phyloP scores from a whole-genome alignment of 64 coral and sea anemone species.

The Montipora cactus region DNA sequence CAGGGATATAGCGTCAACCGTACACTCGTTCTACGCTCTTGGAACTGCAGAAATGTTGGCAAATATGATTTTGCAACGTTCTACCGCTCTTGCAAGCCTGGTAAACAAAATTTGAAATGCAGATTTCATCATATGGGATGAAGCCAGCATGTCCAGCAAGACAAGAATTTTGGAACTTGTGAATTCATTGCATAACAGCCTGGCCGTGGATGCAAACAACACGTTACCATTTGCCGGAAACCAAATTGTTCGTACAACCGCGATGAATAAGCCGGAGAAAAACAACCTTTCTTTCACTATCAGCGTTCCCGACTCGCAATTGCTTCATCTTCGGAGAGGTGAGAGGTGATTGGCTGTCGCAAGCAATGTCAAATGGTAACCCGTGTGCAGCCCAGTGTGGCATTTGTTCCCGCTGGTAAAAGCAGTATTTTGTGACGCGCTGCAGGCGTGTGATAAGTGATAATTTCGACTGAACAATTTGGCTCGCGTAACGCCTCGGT shows the following conservation, averaged over 20 bases:
- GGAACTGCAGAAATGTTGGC: slow-evolving; percentile 32
- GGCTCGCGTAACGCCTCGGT: too few relatives aligned
- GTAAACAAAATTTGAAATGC: background rate
- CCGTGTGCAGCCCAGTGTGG: too few relatives aligned
- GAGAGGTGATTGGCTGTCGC: too few relatives aligned
- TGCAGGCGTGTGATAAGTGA: too few relatives aligned
- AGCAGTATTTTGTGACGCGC: too few relatives aligned
- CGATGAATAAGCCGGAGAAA: too few relatives aligned
- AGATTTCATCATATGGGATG: slow-evolving; percentile 36
- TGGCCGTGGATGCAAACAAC: background rate
- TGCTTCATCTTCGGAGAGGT: too few relatives aligned
- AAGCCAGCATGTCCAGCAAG: slow-evolving; percentile 30
- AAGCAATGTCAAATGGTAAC: too few relatives aligned
- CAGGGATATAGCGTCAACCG: background rate
- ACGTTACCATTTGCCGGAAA: slow-evolving; percentile 50
- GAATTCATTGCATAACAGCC: slow-evolving; percentile 26
- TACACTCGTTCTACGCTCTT: slow-evolving; percentile 48
- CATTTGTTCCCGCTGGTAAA: too few relatives aligned
- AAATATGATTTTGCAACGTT: background rate
- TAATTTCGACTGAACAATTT: too few relatives aligned
- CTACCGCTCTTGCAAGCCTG: background rate
- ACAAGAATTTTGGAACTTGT: slow-evolving; percentile 51
- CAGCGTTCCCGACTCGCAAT: too few relatives aligned
- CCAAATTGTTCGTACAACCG: slow-evolving; percentile 16
- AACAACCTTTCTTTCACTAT: too few relatives aligned